Evolutionary conservation across 23 tunicate species (phyloP).

Genomic region (Ciona savignyi): DNA sequence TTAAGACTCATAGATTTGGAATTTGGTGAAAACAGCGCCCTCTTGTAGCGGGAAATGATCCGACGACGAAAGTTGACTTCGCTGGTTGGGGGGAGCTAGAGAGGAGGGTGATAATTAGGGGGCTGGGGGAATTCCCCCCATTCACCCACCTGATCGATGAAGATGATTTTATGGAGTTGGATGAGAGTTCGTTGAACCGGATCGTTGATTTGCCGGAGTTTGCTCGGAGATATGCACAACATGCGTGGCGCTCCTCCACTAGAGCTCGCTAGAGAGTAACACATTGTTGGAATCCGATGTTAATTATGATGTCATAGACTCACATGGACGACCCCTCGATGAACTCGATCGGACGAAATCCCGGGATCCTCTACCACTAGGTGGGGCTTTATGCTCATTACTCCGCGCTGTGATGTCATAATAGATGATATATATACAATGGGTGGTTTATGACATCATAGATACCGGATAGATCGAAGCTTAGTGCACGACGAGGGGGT

Average conservation of each 20-base stretch:
- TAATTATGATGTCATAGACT: no score
- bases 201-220: conserved; percentile 75
- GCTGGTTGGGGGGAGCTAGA: no score
- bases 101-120: no score
- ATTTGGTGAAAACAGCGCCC: no score
- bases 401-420: neutral
- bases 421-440: no score
- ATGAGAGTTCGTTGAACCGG: conserved; percentile 77
- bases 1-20: no score
- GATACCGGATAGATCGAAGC: conserved; percentile 47
- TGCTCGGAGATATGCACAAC: conserved; percentile 80
- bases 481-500: conserved; percentile 52
- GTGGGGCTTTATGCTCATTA: neutral
- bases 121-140: no score
- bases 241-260: conserved; percentile 20
- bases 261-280: conserved; percentile 42
- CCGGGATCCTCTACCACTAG: neutral
- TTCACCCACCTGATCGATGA: conserved; percentile 77
- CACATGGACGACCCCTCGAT: conserved; percentile 36
- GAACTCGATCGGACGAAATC: no score
- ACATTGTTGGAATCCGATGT: no score
- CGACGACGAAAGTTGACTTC: no score
- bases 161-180: conserved; percentile 84
- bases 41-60: no score
- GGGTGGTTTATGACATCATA: neutral